Evolutionary conservation across 2,888 invertebrate species (phyloP), one percentile per base, ranked within the genome.

Genomic region (Drosophila nigricruria): DNA sequence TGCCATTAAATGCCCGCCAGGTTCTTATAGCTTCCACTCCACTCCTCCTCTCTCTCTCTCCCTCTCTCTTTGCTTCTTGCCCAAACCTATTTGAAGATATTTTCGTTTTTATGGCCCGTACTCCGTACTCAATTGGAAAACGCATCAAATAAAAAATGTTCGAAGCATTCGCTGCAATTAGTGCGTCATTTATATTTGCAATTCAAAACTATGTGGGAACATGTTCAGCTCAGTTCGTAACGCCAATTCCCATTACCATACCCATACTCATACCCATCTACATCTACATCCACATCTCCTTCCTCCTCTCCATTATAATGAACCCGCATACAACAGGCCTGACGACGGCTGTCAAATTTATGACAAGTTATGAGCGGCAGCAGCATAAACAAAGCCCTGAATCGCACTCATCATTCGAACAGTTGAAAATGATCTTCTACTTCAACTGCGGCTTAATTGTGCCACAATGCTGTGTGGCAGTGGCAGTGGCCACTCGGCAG

Each of bases 161-260:
- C 49, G 42, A 71, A 62, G 66, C 79, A 82, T 63, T 73, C 64
- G 62, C 74, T 79, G 84, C 84, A 84, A 84, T 84, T 84, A 84
- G 88, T 86, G 88, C 87, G 81, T 88, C 87, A 77, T 88, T 88
- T 84, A 86, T 81, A 84, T 85, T 85, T 83, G 84, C 84, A 86
- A 88, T 88, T 63, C 79, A 88, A 88, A 79, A 82, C 65, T 78
- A 83, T 83, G 82, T 82, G 83, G 83, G 83, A 88, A 84, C 50
- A 61, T 49, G 45, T 10, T 18, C 20, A 20, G 40, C 12, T 32
- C 30, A n/a, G 40, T n/a, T 36, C 58, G 36, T 53, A 53, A 53
- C 53, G 53, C 53, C 53, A 53, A 34, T 58, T 12, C 32, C 25
- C 16, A 54, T 34, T 42, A 25, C 47, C 20, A 2, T 16, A 12